Conservation (phyloP, 2,888 invertebrate genomes). For the Imbricaverruca yamaguchii region DNA sequence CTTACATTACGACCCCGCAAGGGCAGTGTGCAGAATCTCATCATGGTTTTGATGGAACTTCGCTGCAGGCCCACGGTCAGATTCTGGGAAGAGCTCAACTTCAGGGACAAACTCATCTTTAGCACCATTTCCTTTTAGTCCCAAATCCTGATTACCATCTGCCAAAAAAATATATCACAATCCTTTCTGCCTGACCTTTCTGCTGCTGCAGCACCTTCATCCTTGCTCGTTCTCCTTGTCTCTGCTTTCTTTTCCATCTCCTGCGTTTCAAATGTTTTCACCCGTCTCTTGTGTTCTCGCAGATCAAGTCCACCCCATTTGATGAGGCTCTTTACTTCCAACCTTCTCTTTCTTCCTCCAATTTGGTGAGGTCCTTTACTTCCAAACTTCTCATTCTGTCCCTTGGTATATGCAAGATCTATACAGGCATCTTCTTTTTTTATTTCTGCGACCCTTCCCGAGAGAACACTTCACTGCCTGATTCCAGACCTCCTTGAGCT, state of each 20-base stretch:
- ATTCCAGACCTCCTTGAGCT: conserved; percentile 19
- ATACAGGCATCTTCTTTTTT: conserved; percentile 1
- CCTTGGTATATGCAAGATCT: conserved; percentile 20
- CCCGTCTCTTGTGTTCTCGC: conserved; percentile 25
- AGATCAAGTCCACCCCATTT: conserved; percentile 15
- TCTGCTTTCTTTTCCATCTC: conserved; percentile 22
- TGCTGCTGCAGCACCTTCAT: neutral
- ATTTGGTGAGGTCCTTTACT: conserved; percentile 16
- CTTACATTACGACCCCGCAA: neutral
- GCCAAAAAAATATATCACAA: too few species aligned
- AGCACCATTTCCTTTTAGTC: too few species aligned
- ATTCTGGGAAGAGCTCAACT: too few species aligned
- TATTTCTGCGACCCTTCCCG: conserved; percentile 24
- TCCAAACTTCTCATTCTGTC: neutral
- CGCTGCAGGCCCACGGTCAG: too few species aligned
- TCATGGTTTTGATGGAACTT: neutral
- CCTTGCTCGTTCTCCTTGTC: neutral
- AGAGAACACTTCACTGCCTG: conserved; percentile 24
- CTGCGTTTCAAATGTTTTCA: conserved; percentile 12
- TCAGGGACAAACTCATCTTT: too few species aligned
- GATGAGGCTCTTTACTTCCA: conserved; percentile 1
- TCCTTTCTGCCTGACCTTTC: neutral
- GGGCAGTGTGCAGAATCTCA: neutral
- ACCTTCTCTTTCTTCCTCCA: neutral
- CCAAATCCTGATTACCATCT: too few species aligned